Evolutionary conservation across 2,888 invertebrate species (phyloP).

Genomic region (Tachina lurida): DNA sequence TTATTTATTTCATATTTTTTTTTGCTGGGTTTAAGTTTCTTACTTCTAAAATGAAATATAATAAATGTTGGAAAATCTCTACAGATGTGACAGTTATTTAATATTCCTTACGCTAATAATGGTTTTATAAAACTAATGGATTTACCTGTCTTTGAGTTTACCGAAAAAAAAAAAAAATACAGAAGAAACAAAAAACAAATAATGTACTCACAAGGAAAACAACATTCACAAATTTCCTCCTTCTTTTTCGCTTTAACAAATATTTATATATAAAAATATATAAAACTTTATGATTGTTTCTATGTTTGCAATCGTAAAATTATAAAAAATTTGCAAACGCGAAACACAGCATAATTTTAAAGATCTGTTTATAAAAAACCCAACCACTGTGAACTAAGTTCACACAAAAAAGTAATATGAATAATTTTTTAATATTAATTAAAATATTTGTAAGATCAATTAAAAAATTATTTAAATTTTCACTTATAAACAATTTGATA

Average conservation of each 20-base stretch:
- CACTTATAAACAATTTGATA: too few relatives aligned
- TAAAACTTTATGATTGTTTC: not conserved
- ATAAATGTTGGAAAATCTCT: slow-evolving; percentile 50
- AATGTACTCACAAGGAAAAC: not conserved
- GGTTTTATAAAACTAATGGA: slow-evolving; percentile 63
- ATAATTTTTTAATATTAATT: too few relatives aligned
- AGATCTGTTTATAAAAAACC: too few relatives aligned
- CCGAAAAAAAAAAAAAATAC: not conserved
- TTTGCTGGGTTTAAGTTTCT: slow-evolving; percentile 27
- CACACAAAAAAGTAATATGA: too few relatives aligned
- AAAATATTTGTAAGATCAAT: too few relatives aligned
- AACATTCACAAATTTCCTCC: not conserved
- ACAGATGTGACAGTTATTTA: slow-evolving; percentile 61
- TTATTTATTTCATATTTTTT: not conserved
- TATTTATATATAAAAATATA: not conserved
- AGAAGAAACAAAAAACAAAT: not conserved
- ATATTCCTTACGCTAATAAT: slow-evolving; percentile 64
- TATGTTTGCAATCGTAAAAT: not conserved
- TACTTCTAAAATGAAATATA: slow-evolving; percentile 14
- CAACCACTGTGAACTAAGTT: too few relatives aligned
- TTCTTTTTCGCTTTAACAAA: not conserved
- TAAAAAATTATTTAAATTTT: too few relatives aligned
- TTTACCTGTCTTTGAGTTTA: slow-evolving; percentile 53
- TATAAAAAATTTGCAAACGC: too few relatives aligned
- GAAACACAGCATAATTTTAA: too few relatives aligned